Evolutionary conservation across 2,797 vertebrate genomes (phyloP).

Genomic region (Pachyuromys duprasi): DNA sequence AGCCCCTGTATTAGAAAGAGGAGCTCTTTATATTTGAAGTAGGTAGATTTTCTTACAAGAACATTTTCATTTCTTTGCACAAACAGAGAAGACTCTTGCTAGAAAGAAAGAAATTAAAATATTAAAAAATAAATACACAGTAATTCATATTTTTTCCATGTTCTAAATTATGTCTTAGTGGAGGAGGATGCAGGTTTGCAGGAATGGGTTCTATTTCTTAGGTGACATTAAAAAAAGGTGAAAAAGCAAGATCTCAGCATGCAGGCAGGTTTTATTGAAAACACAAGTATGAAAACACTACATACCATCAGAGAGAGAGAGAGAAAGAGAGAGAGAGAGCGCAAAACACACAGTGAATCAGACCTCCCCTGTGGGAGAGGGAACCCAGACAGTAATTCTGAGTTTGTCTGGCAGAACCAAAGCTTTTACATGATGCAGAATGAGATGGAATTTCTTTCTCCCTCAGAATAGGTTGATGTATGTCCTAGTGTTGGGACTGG

Average conservation of each 20-base stretch:
- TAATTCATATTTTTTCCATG: background rate
- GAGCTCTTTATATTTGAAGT: background rate
- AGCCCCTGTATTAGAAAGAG: background rate
- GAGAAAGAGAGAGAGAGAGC: too few species aligned
- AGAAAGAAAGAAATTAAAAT: background rate
- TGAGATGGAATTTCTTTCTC: background rate
- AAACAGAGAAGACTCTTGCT: background rate
- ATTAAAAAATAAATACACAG: background rate
- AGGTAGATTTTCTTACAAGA: background rate
- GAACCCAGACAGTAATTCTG: background rate
- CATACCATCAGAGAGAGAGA: too few species aligned
- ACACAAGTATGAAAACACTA: background rate
- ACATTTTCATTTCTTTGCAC: background rate
- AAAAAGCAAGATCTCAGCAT: background rate
- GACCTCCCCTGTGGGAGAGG: background rate
- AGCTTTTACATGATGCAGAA: background rate
- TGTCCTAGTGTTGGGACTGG: background rate
- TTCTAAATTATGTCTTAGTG: background rate
- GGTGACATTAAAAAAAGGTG: background rate
- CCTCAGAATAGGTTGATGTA: rapidly evolving
- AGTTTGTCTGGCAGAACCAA: background rate
- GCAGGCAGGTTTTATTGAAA: background rate
- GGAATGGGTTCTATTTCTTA: background rate
- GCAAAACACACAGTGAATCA: background rate
- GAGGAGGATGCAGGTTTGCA: background rate